Conservation (phyloP, 2,888 invertebrate genomes). For the Coleophora flavipennella region DNA sequence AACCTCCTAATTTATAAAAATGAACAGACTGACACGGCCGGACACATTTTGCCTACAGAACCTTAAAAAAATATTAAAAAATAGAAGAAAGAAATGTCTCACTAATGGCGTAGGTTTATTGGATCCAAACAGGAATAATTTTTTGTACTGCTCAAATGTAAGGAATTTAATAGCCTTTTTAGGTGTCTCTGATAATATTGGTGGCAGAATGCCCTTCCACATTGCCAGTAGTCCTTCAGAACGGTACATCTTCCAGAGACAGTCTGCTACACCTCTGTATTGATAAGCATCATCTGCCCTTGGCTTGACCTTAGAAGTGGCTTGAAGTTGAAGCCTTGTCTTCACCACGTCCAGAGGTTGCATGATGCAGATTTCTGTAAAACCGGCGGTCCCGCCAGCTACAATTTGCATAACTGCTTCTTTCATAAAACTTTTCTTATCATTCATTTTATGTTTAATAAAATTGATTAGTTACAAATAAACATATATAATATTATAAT, state of each 20-base stretch:
- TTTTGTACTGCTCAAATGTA: conserved; percentile 94
- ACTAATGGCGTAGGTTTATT: conserved; percentile 83
- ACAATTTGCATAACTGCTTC: conserved; percentile 86
- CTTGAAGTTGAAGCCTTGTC: conserved; percentile 76
- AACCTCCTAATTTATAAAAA: no score
- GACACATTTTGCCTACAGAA: no score
- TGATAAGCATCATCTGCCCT: conserved; percentile 70
- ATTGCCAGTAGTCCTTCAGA: conserved; percentile 88
- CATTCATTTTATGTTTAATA: conserved; percentile 58
- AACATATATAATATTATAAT: no score
- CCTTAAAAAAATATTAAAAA: no score
- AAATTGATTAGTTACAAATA: no score
- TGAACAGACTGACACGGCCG: no score
- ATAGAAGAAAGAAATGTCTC: no score
- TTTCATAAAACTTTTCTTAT: conserved; percentile 65
- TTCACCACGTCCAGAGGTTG: conserved; percentile 96
- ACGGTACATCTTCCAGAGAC: conserved; percentile 89
- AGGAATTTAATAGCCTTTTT: conserved; percentile 96
- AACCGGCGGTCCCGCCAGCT: conserved; percentile 93
- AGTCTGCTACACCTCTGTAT: conserved; percentile 87
- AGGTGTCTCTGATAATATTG: conserved; percentile 94
- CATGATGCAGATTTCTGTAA: conserved; percentile 96
- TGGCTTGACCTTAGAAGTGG: conserved; percentile 27
- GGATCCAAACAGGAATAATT: conserved; percentile 85
- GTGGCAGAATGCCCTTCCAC: conserved; percentile 96